These are phyloP conservation scores for Sycobia sp. DNA, from an alignment of 1,140 invertebrate species.

Conservation along the genomic window DNA sequence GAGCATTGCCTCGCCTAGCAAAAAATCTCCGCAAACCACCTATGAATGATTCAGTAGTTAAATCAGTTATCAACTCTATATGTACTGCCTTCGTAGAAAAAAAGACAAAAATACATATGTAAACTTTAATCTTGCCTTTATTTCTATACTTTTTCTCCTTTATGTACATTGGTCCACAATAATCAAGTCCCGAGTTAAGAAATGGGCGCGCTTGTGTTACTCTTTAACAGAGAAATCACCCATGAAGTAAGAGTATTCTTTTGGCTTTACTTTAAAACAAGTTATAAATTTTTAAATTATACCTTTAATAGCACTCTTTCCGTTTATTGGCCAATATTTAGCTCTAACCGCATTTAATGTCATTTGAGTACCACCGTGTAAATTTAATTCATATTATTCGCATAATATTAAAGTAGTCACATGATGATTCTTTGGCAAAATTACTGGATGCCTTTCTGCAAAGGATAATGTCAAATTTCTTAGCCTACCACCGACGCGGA, in stretches of 20 bases:
- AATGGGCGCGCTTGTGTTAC: too few species aligned
- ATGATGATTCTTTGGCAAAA: neutral
- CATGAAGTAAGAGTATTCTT: too few species aligned
- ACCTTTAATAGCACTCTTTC: too few species aligned
- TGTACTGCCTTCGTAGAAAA: neutral
- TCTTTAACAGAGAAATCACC: too few species aligned
- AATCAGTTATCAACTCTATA: neutral
- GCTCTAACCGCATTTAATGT: too few species aligned
- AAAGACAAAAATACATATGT: neutral
- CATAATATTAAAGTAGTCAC: neutral
- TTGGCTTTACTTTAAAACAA: too few species aligned
- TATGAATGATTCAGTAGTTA: neutral
- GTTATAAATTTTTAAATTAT: too few species aligned
- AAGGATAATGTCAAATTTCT: neutral
- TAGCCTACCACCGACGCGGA: neutral
- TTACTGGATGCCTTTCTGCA: neutral
- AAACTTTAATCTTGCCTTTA: neutral
- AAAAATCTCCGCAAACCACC: neutral
- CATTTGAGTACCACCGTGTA: too few species aligned
- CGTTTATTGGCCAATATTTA: too few species aligned
- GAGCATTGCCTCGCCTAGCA: neutral
- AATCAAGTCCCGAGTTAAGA: too few species aligned
- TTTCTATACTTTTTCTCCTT: neutral
- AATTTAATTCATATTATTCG: too few species aligned
- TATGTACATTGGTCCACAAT: too few species aligned